A percentile compares a stretch with the other conserved stretches of the same genome.
Evolutionary conservation across 2,113 vertebrate genomes (phyloP).

Genomic region (human (Homo sapiens)): GRCh38 chr4:79674501-79675000

Average conservation of each 20-base stretch:
- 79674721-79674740: too few species aligned
- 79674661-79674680: too few species aligned
- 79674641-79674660: too few species aligned
- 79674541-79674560: neutral
- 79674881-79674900: neutral
- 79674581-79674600: too few species aligned
- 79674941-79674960: slow-evolving; percentile 10
- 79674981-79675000: too few species aligned
- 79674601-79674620: too few species aligned
- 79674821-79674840: neutral
- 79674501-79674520: neutral
- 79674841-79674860: neutral
- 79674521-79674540: neutral
- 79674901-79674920: neutral
- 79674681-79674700: too few species aligned
- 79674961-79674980: neutral
- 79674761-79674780: too few species aligned
- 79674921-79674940: neutral
- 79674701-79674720: too few species aligned
- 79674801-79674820: neutral
- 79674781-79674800: too few species aligned
- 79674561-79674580: neutral
- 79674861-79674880: neutral
- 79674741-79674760: too few species aligned
- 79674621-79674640: too few species aligned